A percentile compares a stretch with the other conserved stretches of the same genome.
Conservation (phyloP, 1,140 invertebrate species). For the Maniola jurtina region DNA sequence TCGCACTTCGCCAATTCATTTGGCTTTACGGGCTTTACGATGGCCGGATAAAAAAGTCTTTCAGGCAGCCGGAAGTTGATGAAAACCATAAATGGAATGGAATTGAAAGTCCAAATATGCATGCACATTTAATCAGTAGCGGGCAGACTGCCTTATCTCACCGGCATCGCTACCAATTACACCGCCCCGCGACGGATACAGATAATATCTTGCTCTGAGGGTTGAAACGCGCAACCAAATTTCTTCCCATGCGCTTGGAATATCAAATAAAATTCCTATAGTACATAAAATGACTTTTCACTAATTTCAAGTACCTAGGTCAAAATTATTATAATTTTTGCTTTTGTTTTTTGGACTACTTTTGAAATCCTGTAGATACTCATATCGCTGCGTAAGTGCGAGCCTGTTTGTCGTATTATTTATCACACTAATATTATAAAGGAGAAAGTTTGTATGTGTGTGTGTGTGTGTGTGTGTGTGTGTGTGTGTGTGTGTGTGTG, state of each 20-base stretch:
- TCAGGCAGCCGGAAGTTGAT: slow-evolving; percentile 3
- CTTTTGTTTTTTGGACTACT: too few species aligned
- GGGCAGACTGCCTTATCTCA: slow-evolving; percentile 46
- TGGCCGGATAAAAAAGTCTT: slow-evolving; percentile 1
- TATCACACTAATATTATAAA: too few species aligned
- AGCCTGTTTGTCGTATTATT: too few species aligned
- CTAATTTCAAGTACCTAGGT: too few species aligned
- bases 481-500: too few species aligned
- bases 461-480: too few species aligned
- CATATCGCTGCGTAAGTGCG: too few species aligned
- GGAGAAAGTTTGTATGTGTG: too few species aligned
- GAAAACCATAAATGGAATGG: slow-evolving; percentile 26
- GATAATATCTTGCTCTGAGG: slow-evolving; percentile 38
- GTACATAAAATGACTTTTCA: too few species aligned
- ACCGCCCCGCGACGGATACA: slow-evolving; percentile 34
- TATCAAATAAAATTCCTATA: too few species aligned
- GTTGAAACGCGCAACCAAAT: neutral
- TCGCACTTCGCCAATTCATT: slow-evolving; percentile 1
- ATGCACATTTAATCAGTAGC: slow-evolving; percentile 44
- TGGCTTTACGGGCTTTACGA: neutral
- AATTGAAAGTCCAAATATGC: slow-evolving; percentile 38
- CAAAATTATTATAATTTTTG: too few species aligned
- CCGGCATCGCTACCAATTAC: slow-evolving; percentile 54
- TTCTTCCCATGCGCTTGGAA: neutral
- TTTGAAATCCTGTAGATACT: too few species aligned